Evolutionary conservation across 2,797 vertebrate genomes (phyloP).

Genomic region (Alosa sapidissima): DNA sequence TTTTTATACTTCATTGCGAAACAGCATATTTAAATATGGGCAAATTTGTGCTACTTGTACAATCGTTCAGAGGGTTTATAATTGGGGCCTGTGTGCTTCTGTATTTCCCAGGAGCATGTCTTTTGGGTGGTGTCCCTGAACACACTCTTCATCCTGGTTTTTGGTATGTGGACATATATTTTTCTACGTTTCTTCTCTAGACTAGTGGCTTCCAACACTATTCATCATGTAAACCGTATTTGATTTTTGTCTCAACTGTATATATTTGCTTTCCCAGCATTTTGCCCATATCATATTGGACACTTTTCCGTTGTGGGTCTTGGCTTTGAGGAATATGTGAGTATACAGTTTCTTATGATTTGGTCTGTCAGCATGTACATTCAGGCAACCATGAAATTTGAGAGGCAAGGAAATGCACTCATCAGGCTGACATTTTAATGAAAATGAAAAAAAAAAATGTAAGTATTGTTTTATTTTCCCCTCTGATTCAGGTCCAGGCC

Average conservation of each 20-base stretch:
- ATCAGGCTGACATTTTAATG: background rate
- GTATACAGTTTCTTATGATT: conserved; percentile 55
- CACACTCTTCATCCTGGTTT: conserved; percentile 97
- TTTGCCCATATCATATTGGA: conserved; percentile 98
- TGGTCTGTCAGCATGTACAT: background rate
- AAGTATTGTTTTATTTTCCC: background rate
- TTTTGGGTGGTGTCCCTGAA: conserved; percentile 99
- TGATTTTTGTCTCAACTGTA: background rate
- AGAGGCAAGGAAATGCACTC: background rate
- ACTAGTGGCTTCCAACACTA: background rate
- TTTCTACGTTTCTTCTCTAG: background rate
- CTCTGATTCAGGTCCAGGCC: conserved; percentile 82
- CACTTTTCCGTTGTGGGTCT: conserved; percentile 97
- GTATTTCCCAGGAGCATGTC: conserved; percentile 87
- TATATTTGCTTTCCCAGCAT: conserved; percentile 74
- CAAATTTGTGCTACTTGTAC: background rate
- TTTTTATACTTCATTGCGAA: background rate
- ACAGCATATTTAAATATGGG: background rate
- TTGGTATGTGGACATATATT: conserved; percentile 52
- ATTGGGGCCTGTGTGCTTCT: background rate
- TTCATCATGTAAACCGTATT: background rate
- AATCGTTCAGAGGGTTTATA: background rate
- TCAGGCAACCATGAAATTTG: background rate
- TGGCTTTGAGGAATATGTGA: conserved; percentile 96
- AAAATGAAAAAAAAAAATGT: background rate